Evolutionary conservation across 1,140 invertebrate genomes (phyloP), one percentile per base, ranked within the genome.

Genomic region (Drosophila rufa): DNA sequence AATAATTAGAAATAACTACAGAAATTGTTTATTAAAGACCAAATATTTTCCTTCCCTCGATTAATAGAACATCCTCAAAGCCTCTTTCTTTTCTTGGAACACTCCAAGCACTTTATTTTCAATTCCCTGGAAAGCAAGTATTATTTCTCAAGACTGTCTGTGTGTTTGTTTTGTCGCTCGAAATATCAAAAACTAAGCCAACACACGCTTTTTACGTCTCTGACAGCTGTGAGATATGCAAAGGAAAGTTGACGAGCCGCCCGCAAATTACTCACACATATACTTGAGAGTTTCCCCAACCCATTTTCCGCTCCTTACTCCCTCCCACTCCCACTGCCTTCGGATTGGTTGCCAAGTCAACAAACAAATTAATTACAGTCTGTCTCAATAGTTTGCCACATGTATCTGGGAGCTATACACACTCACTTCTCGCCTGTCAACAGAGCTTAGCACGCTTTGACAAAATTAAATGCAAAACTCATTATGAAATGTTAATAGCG

Each of bases 351-450:
- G 85, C 82, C 81, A 90, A 91, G 85, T 90, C 85, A 90, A 90
- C 85, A 90, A 90, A 89, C 85, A 90, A 90, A 90, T 90, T 90
- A 90, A 90, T 90, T 90, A 81, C 81, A 85, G 79, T 60, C 75
- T 84, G 85, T 84, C 84, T 90, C 84, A 89, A 89, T 89, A 89
- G 84, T 89, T 77, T 80, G 69, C 79, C 83, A 75, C 80, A 83
- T 80, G 77, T 84, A 84, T 87, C 80, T 84, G 67, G 33, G 50
- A 71, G 74, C 47, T 80, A 80, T 45, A 70, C 73, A 57, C 64
- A 43, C 67, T 79, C 74, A 60, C 79, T 83, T 69, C 47, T 38
- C 74, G 84, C 77, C 77, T 89, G 85, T 89, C 84, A 89, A 79
- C 84, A 80, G 85, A 79, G 84, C 85, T 89, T 89, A 89, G 77